These are phyloP conservation scores for Gopherus flavomarginatus DNA, from an alignment of 2,113 vertebrate genomes.

Conservation along the genomic window DNA sequence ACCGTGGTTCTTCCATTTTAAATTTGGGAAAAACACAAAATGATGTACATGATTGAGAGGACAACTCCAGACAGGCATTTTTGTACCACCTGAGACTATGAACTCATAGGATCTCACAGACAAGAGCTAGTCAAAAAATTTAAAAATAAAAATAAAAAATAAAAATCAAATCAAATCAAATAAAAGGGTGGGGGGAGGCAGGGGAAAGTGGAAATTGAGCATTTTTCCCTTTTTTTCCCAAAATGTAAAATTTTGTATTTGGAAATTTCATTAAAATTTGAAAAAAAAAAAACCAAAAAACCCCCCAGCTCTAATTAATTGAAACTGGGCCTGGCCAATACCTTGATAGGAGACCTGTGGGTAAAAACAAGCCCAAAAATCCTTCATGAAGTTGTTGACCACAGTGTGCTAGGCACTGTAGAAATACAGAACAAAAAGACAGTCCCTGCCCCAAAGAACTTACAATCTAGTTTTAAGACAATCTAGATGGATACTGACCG, in stretches of 20 bases:
- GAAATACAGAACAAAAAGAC: neutral
- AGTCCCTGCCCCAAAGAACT: neutral
- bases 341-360: too few relatives aligned
- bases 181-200: accelerated
- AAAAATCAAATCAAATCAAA: too few relatives aligned
- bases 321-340: too few relatives aligned
- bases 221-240: accelerated
- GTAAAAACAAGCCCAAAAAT: too few relatives aligned
- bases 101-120: neutral
- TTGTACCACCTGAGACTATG: neutral
- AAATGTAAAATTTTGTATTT: neutral
- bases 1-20: neutral
- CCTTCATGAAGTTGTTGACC: too few relatives aligned
- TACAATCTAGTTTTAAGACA: neutral
- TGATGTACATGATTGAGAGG: neutral
- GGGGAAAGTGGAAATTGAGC: neutral
- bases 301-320: neutral
- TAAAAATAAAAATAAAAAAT: too few relatives aligned
- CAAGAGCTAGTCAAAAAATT: neutral
- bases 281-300: neutral
- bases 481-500: neutral
- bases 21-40: neutral
- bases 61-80: neutral
- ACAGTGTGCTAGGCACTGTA: neutral
- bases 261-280: neutral